These are phyloP conservation scores for Nesogale talazaci DNA, from an alignment of 2,113 vertebrate species.

Conservation along the genomic window DNA sequence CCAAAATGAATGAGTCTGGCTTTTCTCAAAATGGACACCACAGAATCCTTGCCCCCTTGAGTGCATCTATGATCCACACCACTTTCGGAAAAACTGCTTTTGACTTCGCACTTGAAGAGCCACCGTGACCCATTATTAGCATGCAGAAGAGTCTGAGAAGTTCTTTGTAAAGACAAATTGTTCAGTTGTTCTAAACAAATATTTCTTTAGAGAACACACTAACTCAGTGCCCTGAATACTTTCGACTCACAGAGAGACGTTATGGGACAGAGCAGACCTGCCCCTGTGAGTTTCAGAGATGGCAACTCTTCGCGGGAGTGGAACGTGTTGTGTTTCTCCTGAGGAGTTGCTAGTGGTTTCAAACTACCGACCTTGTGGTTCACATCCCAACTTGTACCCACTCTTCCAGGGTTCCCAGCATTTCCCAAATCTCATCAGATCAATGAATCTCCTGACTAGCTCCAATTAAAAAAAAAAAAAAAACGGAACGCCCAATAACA, in stretches of 20 bases:
- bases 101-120: neutral
- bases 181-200: neutral
- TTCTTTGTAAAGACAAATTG: neutral
- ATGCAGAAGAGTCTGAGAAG: neutral
- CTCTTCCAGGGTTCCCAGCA: too few relatives aligned
- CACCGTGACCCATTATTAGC: neutral
- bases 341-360: too few relatives aligned
- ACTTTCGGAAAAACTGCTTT: neutral
- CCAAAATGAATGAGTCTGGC: neutral
- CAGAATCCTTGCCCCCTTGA: neutral
- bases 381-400: too few relatives aligned
- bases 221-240: too few relatives aligned
- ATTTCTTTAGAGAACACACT: too few relatives aligned
- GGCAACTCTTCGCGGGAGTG: too few relatives aligned
- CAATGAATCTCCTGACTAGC: neutral
- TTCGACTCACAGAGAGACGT: too few relatives aligned
- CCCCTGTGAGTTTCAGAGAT: too few relatives aligned
- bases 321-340: too few relatives aligned
- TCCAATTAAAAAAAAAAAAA: neutral
- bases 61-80: neutral
- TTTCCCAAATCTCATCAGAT: neutral
- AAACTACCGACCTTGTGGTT: too few relatives aligned
- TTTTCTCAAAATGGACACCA: conserved; percentile 26
- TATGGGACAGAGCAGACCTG: too few relatives aligned
- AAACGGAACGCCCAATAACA: neutral